Base-by-base conservation (phyloP, 2,888 invertebrate genomes). In the Parapristionchus giblindavisi region DNA sequence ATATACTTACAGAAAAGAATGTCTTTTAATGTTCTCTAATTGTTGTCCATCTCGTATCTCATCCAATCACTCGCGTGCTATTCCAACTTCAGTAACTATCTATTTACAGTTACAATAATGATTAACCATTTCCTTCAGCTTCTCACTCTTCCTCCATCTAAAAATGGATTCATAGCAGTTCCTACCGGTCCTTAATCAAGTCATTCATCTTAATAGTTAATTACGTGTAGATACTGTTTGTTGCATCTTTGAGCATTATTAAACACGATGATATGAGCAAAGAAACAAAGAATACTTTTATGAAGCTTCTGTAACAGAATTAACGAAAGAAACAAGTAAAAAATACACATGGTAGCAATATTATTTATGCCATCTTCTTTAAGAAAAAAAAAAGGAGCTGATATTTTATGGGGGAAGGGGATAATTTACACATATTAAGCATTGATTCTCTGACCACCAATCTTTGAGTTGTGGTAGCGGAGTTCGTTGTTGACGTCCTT, bases 81-180 rank as follows among this genome's bases (percentile, higher is more conserved):
- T 27, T 36, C 32, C 52, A 51, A n/a, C 68, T 14, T 36, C 52
- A 29, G 65, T 52, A 68, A 29, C 27, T 27, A 29, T 43, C 48
- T 24, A 4, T 27, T 27, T 21, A 29, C 40, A 6, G 17, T 52
- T 52, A 54, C 24, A 17, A 6, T n/a, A n/a, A n/a, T n/a, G n/a
- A n/a, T n/a, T n/a, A n/a, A n/a, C n/a, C n/a, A n/a, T n/a, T n/a
- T 24, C 17, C 5, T 65, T 32, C 68, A 68, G 68, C 27, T 68
- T 27, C 52, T 68, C 32, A 68, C 34, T 34, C 32, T 68, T 24
- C 36, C 56, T 17, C 11, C 52, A 8, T 51, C 68, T n/a, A 68
- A 68, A 36, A 68, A 68, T 52, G 68, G 68, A 1, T 68, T 68
- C 52, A 27, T 68, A 1, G n/a, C 68, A 2, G 68, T 68, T 3